Evolutionary conservation across 2,113 vertebrate species (phyloP).

Genomic region (Channa argus): DNA sequence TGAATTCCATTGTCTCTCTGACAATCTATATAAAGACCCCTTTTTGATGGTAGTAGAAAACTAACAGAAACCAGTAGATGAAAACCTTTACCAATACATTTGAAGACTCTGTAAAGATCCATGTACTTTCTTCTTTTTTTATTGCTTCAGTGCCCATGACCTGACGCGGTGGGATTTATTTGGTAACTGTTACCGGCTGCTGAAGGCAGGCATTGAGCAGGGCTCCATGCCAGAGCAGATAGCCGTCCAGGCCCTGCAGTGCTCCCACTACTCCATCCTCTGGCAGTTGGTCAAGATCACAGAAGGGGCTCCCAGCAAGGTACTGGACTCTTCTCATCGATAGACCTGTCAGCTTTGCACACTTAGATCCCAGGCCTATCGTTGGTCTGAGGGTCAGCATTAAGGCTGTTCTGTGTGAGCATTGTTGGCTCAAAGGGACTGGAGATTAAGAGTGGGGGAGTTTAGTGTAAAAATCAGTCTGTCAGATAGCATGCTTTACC

Average conservation of each 20-base stretch:
- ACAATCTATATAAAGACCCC: too few relatives aligned
- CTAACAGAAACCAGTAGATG: too few relatives aligned
- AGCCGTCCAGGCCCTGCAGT: constrained; percentile 97
- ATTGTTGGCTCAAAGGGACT: constrained; percentile 13
- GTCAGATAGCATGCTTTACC: neutral
- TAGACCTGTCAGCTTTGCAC: neutral
- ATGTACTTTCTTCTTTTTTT: constrained; percentile 2
- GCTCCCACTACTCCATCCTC: constrained; percentile 98
- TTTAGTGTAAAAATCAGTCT: constrained; percentile 18
- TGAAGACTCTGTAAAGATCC: neutral
- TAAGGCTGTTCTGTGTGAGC: neutral
- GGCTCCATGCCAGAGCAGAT: constrained; percentile 99
- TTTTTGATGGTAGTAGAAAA: neutral
- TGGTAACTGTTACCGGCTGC: constrained; percentile 96
- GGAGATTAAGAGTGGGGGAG: constrained; percentile 6
- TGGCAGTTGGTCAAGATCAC: constrained; percentile 99
- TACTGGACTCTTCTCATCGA: constrained; percentile 11
- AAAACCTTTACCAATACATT: neutral
- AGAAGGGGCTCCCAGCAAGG: constrained; percentile 97
- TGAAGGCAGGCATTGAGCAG: constrained; percentile 98
- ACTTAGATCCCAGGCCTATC: constrained; percentile 8
- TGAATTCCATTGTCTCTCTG: too few relatives aligned
- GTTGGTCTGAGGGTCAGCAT: neutral
- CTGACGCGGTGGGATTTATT: constrained; percentile 99
- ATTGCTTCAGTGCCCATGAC: constrained; percentile 90